Percentiles rank a stretch among this genome's conserved stretches.
These are phyloP conservation scores for Drosophila parthenogenetica DNA, from an alignment of 2,888 invertebrate species.

Conservation along the genomic window DNA sequence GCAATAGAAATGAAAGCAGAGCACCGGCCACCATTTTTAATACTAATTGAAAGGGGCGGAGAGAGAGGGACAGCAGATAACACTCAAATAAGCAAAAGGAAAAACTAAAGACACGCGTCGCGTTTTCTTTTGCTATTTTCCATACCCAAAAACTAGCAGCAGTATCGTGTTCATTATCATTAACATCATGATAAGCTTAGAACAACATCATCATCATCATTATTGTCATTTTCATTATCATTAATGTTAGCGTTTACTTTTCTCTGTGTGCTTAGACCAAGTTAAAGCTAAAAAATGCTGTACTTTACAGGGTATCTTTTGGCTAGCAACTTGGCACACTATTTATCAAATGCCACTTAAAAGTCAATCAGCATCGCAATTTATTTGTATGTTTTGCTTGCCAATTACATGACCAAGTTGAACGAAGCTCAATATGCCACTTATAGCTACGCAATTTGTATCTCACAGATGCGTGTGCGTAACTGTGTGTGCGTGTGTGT, in stretches of 20 bases:
- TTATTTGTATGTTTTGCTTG: slow-evolving; percentile 44
- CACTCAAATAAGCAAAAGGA: background rate
- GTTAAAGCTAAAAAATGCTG: background rate
- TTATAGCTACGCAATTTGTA: slow-evolving; percentile 26
- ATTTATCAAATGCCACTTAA: slow-evolving; percentile 52
- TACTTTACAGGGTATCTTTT: slow-evolving; percentile 9
- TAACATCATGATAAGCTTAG: slow-evolving; percentile 8
- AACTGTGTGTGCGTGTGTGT: slow-evolving; percentile 9
- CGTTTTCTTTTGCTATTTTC: slow-evolving; percentile 10
- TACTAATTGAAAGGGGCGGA: slow-evolving; percentile 28
- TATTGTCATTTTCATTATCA: slow-evolving; percentile 4
- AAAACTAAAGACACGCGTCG: slow-evolving; percentile 32
- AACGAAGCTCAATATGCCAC: slow-evolving; percentile 27
- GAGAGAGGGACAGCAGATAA: background rate
- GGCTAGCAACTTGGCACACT: background rate
- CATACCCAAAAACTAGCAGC: slow-evolving; percentile 36
- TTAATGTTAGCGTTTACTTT: slow-evolving; percentile 18
- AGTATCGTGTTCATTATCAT: slow-evolving; percentile 13
- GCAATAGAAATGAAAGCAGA: slow-evolving; percentile 40
- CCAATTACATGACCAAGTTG: slow-evolving; percentile 59
- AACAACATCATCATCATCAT: slow-evolving; percentile 8
- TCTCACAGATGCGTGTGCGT: background rate
- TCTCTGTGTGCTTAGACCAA: slow-evolving; percentile 27
- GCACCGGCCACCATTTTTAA: slow-evolving; percentile 23
- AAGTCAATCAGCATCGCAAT: slow-evolving; percentile 44